These are phyloP conservation scores for Scophthalmus maximus DNA, from an alignment of 2,113 vertebrate species.

Conservation along the genomic window DNA sequence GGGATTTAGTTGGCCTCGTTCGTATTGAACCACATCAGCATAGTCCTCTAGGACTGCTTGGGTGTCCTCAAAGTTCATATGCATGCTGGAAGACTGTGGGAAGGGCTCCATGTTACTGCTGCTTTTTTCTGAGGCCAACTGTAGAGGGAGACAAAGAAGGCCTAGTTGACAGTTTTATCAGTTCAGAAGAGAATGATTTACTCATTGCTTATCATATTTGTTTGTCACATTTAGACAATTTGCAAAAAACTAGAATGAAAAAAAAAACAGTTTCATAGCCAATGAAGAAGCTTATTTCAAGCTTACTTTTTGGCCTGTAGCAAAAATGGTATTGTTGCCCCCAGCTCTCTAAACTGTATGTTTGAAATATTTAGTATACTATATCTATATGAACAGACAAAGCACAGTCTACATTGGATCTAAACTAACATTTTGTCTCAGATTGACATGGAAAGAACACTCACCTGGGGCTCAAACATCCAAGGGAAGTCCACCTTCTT, in stretches of 20 bases:
- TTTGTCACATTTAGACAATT: not conserved
- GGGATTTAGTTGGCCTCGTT: conserved; percentile 76
- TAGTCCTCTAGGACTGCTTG: conserved; percentile 81
- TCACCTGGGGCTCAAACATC: conserved; percentile 83
- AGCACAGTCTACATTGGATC: not conserved
- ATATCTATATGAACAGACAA: too few species aligned
- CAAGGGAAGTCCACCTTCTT: conserved; percentile 80
- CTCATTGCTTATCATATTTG: too few species aligned
- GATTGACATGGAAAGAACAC: not conserved
- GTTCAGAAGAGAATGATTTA: not conserved
- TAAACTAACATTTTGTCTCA: not conserved
- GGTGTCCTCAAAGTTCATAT: conserved; percentile 81
- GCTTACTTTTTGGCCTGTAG: too few species aligned
- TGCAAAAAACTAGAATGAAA: too few species aligned
- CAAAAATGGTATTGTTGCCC: too few species aligned
- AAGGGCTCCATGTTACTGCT: conserved; percentile 82
- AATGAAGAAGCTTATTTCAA: too few species aligned
- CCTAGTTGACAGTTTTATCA: too few species aligned
- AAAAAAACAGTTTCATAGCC: too few species aligned
- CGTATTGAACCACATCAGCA: conserved; percentile 74
- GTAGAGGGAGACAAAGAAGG: not conserved
- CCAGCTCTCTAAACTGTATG: too few species aligned
- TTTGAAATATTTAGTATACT: too few species aligned
- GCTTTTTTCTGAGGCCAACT: conserved; percentile 77
- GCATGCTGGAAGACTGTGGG: conserved; percentile 70